Evolutionary conservation across 1,140 invertebrate genomes (phyloP).

Genomic region (Drosophila pandora): DNA sequence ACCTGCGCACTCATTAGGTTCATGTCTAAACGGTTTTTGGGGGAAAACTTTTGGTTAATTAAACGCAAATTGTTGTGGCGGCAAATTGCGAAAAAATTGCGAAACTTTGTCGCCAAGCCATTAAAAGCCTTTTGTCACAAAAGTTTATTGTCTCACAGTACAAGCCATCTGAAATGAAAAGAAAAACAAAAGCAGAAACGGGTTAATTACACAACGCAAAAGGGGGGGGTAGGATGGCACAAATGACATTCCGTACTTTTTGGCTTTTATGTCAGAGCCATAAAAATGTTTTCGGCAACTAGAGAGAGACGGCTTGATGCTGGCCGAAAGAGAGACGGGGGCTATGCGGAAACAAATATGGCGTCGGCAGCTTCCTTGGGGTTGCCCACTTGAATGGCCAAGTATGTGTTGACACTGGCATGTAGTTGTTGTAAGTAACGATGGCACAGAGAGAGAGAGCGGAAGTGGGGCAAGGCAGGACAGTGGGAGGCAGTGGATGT

Average conservation of each 20-base stretch:
- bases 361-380: slow-evolving; percentile 52
- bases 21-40: slow-evolving; percentile 51
- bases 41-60: slow-evolving; percentile 76
- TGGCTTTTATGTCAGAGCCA: slow-evolving; percentile 70
- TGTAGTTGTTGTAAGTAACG: slow-evolving; percentile 83
- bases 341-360: slow-evolving; percentile 65
- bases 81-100: slow-evolving; percentile 81
- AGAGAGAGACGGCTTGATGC: neutral
- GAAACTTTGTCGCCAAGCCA: slow-evolving; percentile 76
- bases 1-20: slow-evolving; percentile 53
- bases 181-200: slow-evolving; percentile 42
- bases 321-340: neutral
- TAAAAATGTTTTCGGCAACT: slow-evolving; percentile 53
- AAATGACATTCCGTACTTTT: slow-evolving; percentile 60
- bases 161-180: slow-evolving; percentile 15
- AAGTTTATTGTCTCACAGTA: slow-evolving; percentile 73
- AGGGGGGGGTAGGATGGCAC: slow-evolving; percentile 4
- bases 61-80: slow-evolving; percentile 81
- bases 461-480: neutral
- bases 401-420: slow-evolving; percentile 83
- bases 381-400: slow-evolving; percentile 79
- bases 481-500: slow-evolving; percentile 13
- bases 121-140: slow-evolving; percentile 77
- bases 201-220: slow-evolving; percentile 66
- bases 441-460: slow-evolving; percentile 33